Conservation (phyloP, 2,888 invertebrate species). For the Drosophila atripex region DNA sequence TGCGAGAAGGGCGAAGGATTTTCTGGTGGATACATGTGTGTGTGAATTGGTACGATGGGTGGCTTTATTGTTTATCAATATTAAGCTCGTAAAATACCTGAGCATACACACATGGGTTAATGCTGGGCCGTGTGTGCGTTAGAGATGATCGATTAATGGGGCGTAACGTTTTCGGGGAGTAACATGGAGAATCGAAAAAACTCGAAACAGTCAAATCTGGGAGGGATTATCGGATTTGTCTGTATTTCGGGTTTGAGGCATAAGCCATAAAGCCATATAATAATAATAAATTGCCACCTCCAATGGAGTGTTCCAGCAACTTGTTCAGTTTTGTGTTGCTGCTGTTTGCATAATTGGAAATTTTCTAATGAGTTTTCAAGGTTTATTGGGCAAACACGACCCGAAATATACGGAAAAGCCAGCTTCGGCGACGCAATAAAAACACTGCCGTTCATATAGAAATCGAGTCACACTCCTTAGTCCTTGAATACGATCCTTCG, state of each 20-base stretch:
- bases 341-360: constrained; percentile 72
- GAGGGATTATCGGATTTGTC: constrained; percentile 15
- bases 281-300: constrained; percentile 3
- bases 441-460: constrained; percentile 14
- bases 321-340: constrained; percentile 7
- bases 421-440: constrained; percentile 6
- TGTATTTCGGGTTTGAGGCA: background rate
- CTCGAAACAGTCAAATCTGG: constrained; percentile 4
- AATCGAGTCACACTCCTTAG: constrained; percentile 22
- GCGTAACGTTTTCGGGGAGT: constrained; percentile 4
- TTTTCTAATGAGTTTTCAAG: constrained; percentile 69
- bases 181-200: background rate
- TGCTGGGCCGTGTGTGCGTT: constrained; percentile 18
- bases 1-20: background rate
- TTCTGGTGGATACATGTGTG: constrained; percentile 7
- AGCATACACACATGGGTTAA: constrained; percentile 31
- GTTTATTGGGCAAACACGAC: constrained; percentile 65
- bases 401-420: constrained; percentile 4
- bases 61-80: constrained; percentile 76
- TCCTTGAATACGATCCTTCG: constrained; percentile 7
- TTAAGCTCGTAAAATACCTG: constrained; percentile 70
- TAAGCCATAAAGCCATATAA: background rate
- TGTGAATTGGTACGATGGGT: constrained; percentile 27
- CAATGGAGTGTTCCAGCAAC: background rate
- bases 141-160: constrained; percentile 45